A percentile compares a stretch with the other conserved stretches of the same genome.
These are phyloP conservation scores for Porphyrio hochstetteri DNA, from an alignment of 2,113 vertebrate species.

Conservation along the genomic window DNA sequence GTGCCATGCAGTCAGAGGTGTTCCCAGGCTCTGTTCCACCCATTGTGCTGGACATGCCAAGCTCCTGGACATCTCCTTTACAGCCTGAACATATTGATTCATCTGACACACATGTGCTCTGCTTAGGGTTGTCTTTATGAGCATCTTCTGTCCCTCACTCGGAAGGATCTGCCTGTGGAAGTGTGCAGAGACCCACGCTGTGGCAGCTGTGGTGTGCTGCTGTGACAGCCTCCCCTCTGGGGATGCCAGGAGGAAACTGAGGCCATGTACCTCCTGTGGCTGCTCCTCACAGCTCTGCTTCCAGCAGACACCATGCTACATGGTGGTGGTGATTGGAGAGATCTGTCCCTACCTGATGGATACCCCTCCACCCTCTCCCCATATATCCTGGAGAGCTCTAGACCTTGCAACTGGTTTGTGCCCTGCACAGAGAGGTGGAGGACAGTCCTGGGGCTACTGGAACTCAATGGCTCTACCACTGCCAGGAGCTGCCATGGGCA, in stretches of 20 bases:
- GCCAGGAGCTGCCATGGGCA: neutral
- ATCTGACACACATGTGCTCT: neutral
- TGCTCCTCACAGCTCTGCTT: neutral
- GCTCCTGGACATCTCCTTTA: neutral
- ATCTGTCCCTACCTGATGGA: neutral
- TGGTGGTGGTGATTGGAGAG: rapidly evolving
- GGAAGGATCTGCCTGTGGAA: neutral
- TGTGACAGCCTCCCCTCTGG: neutral
- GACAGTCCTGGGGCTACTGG: neutral
- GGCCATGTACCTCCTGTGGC: rapidly evolving
- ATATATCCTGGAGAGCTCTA: neutral
- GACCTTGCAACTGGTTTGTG: rapidly evolving
- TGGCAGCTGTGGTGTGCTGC: rapidly evolving
- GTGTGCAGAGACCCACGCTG: rapidly evolving
- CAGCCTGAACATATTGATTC: neutral
- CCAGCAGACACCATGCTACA: neutral
- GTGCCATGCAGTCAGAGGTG: neutral
- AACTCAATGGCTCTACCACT: neutral
- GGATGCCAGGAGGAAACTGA: neutral
- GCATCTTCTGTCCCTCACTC: neutral
- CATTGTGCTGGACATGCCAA: neutral
- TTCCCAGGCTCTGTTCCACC: neutral
- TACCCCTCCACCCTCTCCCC: neutral
- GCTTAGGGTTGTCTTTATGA: neutral
- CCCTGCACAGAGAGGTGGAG: neutral